A percentile compares a stretch with the other conserved stretches of the same genome.
phyloP scores from a whole-genome alignment of 2,888 invertebrate genomes.

The Maniola hyperantus region DNA sequence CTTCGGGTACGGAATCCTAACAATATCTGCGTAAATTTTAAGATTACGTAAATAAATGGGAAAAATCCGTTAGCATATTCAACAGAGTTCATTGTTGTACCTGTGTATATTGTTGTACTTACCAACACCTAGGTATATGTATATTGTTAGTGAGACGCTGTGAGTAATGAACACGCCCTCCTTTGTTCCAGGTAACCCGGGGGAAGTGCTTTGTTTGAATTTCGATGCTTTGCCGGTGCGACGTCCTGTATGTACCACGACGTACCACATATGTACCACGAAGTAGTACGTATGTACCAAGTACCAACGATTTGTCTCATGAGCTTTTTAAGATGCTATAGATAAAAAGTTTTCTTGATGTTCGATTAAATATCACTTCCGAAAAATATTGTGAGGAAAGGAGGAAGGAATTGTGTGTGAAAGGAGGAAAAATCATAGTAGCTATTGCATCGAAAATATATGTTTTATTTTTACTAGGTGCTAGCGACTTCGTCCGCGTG shows the following conservation, averaged over 20 bases:
- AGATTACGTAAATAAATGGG: neutral
- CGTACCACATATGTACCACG: too few relatives aligned
- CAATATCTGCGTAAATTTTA: neutral
- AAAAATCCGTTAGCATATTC: constrained; percentile 6
- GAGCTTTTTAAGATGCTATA: neutral
- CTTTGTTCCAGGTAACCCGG: constrained; percentile 72
- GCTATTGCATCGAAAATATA: too few relatives aligned
- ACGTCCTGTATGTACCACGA: neutral
- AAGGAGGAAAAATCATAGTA: too few relatives aligned
- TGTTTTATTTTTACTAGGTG: too few relatives aligned
- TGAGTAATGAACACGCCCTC: constrained; percentile 51
- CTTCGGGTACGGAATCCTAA: too few relatives aligned
- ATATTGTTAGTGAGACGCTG: neutral
- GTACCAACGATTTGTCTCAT: neutral
- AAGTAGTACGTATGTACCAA: neutral
- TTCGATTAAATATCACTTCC: too few relatives aligned
- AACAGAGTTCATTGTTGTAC: neutral
- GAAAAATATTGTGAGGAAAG: too few relatives aligned
- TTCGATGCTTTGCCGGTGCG: constrained; percentile 18
- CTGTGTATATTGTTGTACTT: neutral
- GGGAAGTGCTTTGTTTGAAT: constrained; percentile 53
- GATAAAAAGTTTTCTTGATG: too few relatives aligned
- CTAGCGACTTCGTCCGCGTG: too few relatives aligned
- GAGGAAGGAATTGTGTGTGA: too few relatives aligned
- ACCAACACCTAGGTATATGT: too few relatives aligned